Conservation (phyloP, 1,140 invertebrate species). For the Coelopa frigida region DNA sequence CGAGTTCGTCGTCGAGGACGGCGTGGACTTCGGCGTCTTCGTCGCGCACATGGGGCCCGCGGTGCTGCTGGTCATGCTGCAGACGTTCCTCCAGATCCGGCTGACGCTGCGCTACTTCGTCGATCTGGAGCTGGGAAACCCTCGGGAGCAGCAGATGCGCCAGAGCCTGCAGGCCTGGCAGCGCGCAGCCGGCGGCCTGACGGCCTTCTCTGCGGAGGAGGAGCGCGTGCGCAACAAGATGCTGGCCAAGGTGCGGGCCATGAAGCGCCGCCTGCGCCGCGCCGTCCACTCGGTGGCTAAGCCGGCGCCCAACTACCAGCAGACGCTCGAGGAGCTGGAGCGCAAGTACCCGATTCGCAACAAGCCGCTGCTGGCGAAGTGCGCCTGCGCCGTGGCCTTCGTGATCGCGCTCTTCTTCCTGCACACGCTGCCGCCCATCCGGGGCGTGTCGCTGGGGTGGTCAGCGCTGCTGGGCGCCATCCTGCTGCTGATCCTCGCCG, state of each 20-base stretch:
- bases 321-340: conserved; percentile 20
- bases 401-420: conserved; percentile 61
- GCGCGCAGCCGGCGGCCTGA: not conserved
- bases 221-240: conserved; percentile 6
- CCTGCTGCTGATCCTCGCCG: conserved; percentile 55
- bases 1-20: conserved; percentile 52
- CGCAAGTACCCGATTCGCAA: conserved; percentile 50
- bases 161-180: conserved; percentile 2
- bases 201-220: conserved; percentile 4
- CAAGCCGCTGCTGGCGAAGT: conserved; percentile 55
- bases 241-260: not conserved
- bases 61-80: conserved; percentile 55
- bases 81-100: conserved; percentile 59
- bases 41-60: conserved; percentile 69
- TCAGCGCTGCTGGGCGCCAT: conserved; percentile 61
- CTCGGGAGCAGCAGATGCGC: not conserved
- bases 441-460: conserved; percentile 57
- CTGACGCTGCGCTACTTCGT: conserved; percentile 68
- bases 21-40: conserved; percentile 70
- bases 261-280: too few species aligned
- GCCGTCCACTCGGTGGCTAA: not conserved
- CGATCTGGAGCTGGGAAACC: too few species aligned
- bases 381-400: conserved; percentile 50
- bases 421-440: conserved; percentile 54
- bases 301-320: too few species aligned